A percentile compares a stretch with the other conserved stretches of the same genome.
phyloP scores from a whole-genome alignment of 2,797 vertebrate genomes.

The Ctenochaetus hawaiiensis region DNA sequence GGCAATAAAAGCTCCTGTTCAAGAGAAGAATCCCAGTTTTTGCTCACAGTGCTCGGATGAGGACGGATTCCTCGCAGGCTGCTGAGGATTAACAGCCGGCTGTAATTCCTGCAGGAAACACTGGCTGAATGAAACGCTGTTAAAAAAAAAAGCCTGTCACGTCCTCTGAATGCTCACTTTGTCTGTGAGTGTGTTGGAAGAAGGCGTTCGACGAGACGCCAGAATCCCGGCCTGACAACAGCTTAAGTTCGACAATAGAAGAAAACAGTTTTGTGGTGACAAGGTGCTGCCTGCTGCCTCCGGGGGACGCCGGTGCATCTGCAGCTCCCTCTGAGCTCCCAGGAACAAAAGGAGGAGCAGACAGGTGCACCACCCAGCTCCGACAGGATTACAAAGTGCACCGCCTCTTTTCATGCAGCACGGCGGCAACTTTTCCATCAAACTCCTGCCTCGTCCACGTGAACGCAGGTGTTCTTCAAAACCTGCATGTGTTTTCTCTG shows the following conservation, averaged over 20 bases:
- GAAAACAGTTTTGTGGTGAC: conserved; percentile 34
- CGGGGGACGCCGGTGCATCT: conserved; percentile 25
- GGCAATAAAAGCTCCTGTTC: background rate
- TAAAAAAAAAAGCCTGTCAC: conserved; percentile 1
- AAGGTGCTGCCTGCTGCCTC: conserved; percentile 31
- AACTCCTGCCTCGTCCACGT: background rate
- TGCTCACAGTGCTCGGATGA: background rate
- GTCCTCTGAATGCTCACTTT: conserved; percentile 12
- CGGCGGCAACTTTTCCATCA: conserved; percentile 14
- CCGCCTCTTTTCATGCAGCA: conserved; percentile 18
- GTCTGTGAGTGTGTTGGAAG: conserved; percentile 29
- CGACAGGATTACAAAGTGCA: background rate
- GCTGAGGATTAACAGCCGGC: conserved; percentile 17
- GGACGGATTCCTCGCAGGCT: conserved; percentile 2
- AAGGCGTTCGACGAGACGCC: background rate
- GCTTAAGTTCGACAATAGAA: conserved; percentile 40
- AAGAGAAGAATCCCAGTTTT: background rate
- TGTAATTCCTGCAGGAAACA: background rate
- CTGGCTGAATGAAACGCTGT: background rate
- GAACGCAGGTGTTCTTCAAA: background rate
- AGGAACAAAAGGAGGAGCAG: conserved; percentile 31
- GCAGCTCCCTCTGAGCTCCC: conserved; percentile 4
- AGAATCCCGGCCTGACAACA: conserved; percentile 38
- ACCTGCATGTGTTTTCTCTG: too few species aligned
- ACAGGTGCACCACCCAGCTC: conserved; percentile 36